Evolutionary conservation across 2,113 vertebrate species (phyloP).

Genomic region (Tauraco erythrolophus): DNA sequence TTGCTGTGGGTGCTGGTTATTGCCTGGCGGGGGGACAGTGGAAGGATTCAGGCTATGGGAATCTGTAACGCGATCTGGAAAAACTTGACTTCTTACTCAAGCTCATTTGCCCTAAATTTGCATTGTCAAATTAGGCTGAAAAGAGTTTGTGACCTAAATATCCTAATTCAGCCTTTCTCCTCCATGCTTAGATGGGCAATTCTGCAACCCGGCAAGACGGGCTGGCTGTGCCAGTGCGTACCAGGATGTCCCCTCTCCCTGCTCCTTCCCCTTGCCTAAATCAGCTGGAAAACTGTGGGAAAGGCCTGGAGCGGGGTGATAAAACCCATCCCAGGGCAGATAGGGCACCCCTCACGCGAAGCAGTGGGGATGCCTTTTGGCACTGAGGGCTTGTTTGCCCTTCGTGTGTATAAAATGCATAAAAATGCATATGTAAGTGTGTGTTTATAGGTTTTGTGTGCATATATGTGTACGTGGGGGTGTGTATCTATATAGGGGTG

Average conservation of each 20-base stretch:
- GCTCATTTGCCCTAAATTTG: background rate
- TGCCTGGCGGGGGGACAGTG: rapidly evolving
- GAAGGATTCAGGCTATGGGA: background rate
- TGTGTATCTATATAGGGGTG: no score
- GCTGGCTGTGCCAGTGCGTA: rapidly evolving
- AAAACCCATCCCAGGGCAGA: background rate
- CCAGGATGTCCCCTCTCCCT: rapidly evolving
- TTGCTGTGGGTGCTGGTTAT: background rate
- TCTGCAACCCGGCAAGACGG: no score
- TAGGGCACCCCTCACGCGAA: rapidly evolving
- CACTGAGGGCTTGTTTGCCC: background rate
- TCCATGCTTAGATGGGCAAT: background rate
- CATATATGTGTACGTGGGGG: rapidly evolving
- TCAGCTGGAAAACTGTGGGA: background rate
- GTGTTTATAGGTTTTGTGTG: rapidly evolving
- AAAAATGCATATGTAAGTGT: rapidly evolving
- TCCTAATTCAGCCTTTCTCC: background rate
- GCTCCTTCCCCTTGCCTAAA: background rate
- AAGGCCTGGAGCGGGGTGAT: background rate
- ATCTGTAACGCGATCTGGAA: background rate
- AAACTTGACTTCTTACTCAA: background rate
- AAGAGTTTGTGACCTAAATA: background rate
- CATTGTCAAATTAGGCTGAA: background rate
- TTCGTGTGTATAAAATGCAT: rapidly evolving
- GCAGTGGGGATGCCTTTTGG: background rate